Conservation (phyloP, 2,113 vertebrate genomes). For the Hippocampus comes region DNA sequence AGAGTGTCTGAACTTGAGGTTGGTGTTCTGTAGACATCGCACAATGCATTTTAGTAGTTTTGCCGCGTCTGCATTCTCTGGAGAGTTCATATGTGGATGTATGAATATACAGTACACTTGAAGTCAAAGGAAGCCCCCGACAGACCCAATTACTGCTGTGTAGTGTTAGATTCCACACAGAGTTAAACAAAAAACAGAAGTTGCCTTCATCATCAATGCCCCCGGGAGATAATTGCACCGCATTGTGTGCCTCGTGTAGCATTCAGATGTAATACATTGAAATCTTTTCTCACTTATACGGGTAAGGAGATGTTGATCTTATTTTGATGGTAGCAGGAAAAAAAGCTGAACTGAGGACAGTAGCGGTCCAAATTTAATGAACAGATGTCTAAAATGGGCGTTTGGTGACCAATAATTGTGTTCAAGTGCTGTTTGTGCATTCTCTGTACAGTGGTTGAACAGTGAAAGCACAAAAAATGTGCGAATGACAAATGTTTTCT, state of each 20-base stretch:
- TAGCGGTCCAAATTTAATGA: not conserved
- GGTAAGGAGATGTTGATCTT: not conserved
- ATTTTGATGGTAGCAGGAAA: not conserved
- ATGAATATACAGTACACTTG: conserved; percentile 2
- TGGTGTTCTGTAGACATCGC: conserved; percentile 33
- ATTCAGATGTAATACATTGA: not conserved
- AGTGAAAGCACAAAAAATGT: not conserved
- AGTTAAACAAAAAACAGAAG: not conserved
- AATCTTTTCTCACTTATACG: not conserved
- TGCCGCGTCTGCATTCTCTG: not conserved
- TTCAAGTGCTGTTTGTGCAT: not conserved
- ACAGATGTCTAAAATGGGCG: not conserved
- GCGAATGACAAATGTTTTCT: not conserved
- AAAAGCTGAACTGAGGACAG: not conserved
- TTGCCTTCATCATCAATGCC: not conserved
- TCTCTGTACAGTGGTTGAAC: too few relatives aligned
- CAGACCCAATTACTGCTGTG: conserved; percentile 1
- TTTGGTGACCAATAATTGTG: not conserved
- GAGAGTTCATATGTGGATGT: not conserved
- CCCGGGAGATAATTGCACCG: not conserved
- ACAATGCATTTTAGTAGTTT: not conserved
- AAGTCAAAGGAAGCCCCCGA: not conserved
- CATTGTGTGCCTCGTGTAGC: not conserved
- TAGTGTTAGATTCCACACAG: not conserved
- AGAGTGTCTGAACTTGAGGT: conserved; percentile 79